Evolutionary conservation across 2,113 vertebrate species (phyloP).

Genomic region (Tragelaphus imberbis): DNA sequence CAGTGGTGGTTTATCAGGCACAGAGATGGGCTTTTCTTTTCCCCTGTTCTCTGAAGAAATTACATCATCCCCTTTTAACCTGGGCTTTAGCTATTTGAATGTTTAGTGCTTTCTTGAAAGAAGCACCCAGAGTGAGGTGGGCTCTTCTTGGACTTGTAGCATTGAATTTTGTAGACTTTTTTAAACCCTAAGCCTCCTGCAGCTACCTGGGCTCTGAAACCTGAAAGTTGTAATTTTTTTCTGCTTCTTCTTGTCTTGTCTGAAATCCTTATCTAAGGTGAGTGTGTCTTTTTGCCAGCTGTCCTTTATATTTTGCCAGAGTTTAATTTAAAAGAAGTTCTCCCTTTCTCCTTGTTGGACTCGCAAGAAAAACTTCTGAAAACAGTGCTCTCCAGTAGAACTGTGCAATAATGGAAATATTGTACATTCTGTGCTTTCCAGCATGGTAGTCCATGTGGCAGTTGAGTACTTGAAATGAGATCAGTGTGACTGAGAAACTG

Average conservation of each 20-base stretch:
- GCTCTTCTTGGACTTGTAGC: not conserved
- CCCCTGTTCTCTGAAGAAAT: not conserved
- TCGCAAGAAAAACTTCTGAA: not conserved
- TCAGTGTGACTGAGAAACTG: not conserved
- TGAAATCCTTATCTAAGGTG: not conserved
- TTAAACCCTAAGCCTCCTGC: not conserved
- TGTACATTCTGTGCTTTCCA: not conserved
- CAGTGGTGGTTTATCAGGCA: not conserved
- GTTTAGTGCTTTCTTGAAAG: not conserved
- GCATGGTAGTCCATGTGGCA: not conserved
- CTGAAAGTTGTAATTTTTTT: not conserved
- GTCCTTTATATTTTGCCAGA: not conserved
- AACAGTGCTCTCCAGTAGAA: not conserved
- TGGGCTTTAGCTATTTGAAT: not conserved
- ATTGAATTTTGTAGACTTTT: not conserved
- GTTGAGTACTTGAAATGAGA: not conserved
- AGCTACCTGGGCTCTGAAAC: not conserved
- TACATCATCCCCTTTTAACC: not conserved
- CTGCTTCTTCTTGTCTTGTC: not conserved
- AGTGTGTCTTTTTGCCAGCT: not conserved
- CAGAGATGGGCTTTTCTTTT: not conserved
- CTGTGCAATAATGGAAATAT: not conserved
- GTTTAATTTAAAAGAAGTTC: not conserved
- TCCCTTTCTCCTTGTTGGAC: not conserved
- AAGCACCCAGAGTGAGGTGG: not conserved